Evolutionary conservation across 2,797 vertebrate species (phyloP).

Genomic region (Geotrypetes seraphini): DNA sequence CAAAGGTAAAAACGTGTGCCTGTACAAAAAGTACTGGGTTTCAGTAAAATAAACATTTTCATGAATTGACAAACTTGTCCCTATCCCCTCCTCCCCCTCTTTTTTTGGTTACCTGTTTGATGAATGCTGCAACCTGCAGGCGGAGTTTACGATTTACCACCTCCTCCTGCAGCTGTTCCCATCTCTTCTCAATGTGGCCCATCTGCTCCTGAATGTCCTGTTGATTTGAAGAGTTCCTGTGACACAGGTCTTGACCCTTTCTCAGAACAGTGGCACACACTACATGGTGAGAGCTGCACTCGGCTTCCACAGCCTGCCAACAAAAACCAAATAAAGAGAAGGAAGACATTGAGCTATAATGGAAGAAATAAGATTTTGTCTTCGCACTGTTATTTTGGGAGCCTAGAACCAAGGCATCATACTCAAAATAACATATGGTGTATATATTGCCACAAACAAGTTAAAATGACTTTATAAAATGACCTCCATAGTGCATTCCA

Average conservation of each 20-base stretch:
- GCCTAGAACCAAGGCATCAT: no score
- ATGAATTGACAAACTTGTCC: neutral
- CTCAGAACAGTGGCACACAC: constrained; percentile 50
- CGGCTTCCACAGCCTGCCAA: constrained; percentile 68
- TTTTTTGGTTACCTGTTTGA: constrained; percentile 67
- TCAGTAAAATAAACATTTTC: neutral
- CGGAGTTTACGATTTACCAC: constrained; percentile 30
- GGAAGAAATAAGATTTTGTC: no score
- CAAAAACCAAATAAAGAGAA: no score
- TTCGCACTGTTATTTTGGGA: no score
- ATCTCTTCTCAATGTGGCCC: constrained; percentile 55
- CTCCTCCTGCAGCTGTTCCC: constrained; percentile 60
- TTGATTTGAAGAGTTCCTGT: constrained; percentile 27
- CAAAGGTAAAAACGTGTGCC: no score
- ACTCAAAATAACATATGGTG: no score
- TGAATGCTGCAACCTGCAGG: constrained; percentile 57
- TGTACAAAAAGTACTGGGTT: neutral
- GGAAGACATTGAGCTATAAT: no score
- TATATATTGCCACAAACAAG: no score
- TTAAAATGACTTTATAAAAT: no score
- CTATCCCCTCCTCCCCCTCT: no score
- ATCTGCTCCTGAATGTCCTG: constrained; percentile 53
- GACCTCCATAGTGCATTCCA: no score
- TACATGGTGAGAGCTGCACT: constrained; percentile 62
- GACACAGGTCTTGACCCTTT: constrained; percentile 57